Base-by-base conservation (phyloP, 2,797 vertebrate species). In the Alfaro cultratus region DNA sequence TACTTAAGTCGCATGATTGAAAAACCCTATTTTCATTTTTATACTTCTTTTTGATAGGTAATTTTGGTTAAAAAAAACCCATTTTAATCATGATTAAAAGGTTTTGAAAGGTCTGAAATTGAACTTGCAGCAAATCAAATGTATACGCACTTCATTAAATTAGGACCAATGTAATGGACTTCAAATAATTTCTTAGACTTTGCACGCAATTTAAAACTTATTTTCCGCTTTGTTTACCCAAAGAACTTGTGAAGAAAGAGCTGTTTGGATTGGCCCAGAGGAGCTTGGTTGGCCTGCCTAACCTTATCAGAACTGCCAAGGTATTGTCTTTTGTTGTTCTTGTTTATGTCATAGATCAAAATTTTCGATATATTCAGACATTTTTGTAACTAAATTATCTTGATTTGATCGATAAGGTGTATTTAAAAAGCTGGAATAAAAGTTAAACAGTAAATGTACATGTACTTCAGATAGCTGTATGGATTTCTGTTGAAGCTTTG, bases 261-360 rank as follows among this genome's bases (percentile, higher is more conserved):
- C 97, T 97, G 79, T 13, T 90, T 34, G 68, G 91, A 12, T 36
- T 96, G n/a, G 91, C 94, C 15, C 49, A 83, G 0, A 86, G 0
- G 34, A 93, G 94, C 92, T 97, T 97, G 64, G 15, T 3, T 29
- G 95, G 94, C 80, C 97, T 95, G 83, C 94, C 95, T 10, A 96
- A 97, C 76, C 94, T 98, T 15, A 36, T 87, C n/a, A 96, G 92
- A 94, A 88, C 43, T 75, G 87, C 93, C 64, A 97, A 97, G 97
- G 97, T 98, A 90, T 80, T 9, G 13, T 80, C 39, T 36, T 76
- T 0, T 3, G 23, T 34, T 47, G 18, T 26, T 76, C 10, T 23
- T 75, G 64, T 57, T 31, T 53, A 39, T 29, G 53, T 75, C 60
- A n/a, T 8, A 45, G n/a, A 55, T 53, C 29, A 45, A 45, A 11